phyloP scores from a whole-genome alignment of 2,888 invertebrate genomes.

The Yponomeuta cagnagella region DNA sequence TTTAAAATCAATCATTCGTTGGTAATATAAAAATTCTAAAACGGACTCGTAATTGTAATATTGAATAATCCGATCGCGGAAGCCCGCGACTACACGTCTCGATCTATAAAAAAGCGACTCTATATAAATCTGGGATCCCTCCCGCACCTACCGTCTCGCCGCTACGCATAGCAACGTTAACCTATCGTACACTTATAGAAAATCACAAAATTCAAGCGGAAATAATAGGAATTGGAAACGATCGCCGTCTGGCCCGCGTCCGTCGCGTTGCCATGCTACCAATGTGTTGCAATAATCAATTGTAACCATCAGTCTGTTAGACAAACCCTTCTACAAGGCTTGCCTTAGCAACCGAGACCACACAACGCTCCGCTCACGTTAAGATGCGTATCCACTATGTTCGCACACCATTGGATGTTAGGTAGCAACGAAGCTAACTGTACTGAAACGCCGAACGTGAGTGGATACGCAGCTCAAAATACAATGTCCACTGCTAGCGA shows the following conservation, averaged over 20 bases:
- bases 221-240: conserved; percentile 65
- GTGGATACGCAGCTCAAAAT: not conserved
- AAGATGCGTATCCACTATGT: not conserved
- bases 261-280: not conserved
- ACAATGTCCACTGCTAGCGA: not conserved
- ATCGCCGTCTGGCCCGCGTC: conserved; percentile 14
- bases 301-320: no score
- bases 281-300: not conserved
- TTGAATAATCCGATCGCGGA: conserved; percentile 48
- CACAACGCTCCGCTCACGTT: not conserved
- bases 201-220: conserved; percentile 75
- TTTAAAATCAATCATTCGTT: conserved; percentile 71
- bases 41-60: conserved; percentile 66
- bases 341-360: not conserved
- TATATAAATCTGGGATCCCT: conserved; percentile 63
- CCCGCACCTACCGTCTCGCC: conserved; percentile 66
- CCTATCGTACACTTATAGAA: conserved; percentile 63
- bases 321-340: no score
- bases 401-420: not conserved
- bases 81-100: conserved; percentile 21
- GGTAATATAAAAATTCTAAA: conserved; percentile 75
- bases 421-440: not conserved
- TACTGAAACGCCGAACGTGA: not conserved
- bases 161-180: conserved; percentile 45
- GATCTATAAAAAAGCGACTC: conserved; percentile 68